Evolutionary conservation across 2,888 invertebrate genomes (phyloP).

Genomic region (Laothoe populi): DNA sequence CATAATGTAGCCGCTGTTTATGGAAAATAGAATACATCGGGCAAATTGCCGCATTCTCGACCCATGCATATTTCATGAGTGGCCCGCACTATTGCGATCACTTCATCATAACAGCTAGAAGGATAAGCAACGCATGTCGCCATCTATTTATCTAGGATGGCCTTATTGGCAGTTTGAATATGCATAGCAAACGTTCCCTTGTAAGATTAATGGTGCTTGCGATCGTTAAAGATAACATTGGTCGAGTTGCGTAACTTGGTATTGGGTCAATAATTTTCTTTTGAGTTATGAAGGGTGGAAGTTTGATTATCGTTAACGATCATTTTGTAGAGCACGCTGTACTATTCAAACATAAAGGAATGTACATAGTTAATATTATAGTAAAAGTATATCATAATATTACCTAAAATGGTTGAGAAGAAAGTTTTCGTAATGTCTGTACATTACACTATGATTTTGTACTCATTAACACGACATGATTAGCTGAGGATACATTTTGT

Average conservation of each 20-base stretch:
- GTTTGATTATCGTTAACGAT: neutral
- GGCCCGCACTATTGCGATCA: constrained; percentile 59
- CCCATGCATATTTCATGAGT: constrained; percentile 76
- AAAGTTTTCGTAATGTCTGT: no score
- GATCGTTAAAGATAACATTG: constrained; percentile 24
- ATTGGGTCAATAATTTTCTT: constrained; percentile 2
- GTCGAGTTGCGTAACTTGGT: neutral
- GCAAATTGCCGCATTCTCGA: constrained; percentile 70
- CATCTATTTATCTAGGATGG: constrained; percentile 63
- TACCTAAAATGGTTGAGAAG: no score
- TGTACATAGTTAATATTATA: no score
- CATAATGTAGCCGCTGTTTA: constrained; percentile 29
- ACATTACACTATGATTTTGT: no score
- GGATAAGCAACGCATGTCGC: constrained; percentile 52
- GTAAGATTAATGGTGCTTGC: constrained; percentile 41
- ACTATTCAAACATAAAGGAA: no score
- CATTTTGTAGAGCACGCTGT: no score
- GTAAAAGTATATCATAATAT: no score
- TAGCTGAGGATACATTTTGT: no score
- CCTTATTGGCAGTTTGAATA: constrained; percentile 54
- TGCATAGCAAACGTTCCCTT: constrained; percentile 48
- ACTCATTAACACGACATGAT: no score
- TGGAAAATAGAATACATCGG: constrained; percentile 50
- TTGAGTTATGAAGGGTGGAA: neutral
- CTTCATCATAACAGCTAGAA: constrained; percentile 65